Percentiles rank a stretch among this genome's conserved stretches.
Evolutionary conservation across 2,888 invertebrate genomes (phyloP).

Genomic region (Dione juno): DNA sequence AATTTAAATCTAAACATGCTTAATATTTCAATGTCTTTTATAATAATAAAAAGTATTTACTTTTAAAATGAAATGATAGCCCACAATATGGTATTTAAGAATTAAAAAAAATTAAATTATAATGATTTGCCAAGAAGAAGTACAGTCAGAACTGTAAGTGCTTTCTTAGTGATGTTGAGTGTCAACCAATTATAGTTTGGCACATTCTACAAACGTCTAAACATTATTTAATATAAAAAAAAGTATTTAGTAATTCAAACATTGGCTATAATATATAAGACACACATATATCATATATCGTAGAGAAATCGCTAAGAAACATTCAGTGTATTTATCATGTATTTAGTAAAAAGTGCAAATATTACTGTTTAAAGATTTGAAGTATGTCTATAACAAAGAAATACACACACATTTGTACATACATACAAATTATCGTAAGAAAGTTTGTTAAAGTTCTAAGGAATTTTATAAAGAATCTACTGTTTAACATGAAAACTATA

Average conservation of each 20-base stretch:
- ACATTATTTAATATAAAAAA: background rate
- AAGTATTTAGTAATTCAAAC: background rate
- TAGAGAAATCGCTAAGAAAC: conserved; percentile 11
- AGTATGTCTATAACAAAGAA: background rate
- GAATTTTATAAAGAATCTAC: too few relatives aligned
- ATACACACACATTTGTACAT: background rate
- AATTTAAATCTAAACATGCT: conserved; percentile 20
- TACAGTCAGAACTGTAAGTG: background rate
- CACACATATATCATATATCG: background rate
- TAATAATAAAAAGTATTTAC: conserved; percentile 28
- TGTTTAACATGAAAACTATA: too few relatives aligned
- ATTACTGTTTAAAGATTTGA: background rate
- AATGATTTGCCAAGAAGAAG: background rate
- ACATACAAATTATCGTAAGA: too few relatives aligned
- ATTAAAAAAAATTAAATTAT: background rate
- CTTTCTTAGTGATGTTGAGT: background rate
- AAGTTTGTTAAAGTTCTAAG: too few relatives aligned
- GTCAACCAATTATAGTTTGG: conserved; percentile 16
- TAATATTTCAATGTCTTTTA: conserved; percentile 39
- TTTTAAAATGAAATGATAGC: background rate
- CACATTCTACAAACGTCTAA: conserved; percentile 2
- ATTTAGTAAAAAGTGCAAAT: conserved; percentile 12
- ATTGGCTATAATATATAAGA: conserved; percentile 6
- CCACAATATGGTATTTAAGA: background rate
- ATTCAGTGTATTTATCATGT: background rate